A percentile compares a stretch with the other conserved stretches of the same genome.
Evolutionary conservation across 2,113 vertebrate genomes (phyloP).

Genomic region (Aegotheles bennettii): DNA sequence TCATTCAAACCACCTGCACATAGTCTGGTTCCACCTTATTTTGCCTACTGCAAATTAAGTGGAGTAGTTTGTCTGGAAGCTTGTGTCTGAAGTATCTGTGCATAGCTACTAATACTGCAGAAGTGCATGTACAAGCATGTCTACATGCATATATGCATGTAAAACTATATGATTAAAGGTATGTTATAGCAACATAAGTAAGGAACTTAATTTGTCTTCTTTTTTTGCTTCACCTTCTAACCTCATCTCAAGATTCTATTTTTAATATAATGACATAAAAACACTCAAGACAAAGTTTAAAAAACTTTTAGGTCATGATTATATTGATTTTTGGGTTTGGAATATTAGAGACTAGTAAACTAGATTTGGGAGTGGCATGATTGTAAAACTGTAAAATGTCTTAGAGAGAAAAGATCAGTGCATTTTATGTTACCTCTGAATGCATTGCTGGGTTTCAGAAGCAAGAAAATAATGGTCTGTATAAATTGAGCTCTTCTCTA

Average conservation of each 20-base stretch:
- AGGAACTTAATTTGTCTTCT: background rate
- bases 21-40: background rate
- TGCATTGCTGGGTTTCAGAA: background rate
- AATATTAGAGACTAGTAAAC: background rate
- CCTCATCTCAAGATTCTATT: background rate
- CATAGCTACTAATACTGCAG: background rate
- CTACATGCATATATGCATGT: rapidly evolving
- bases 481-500: background rate
- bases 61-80: background rate
- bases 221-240: background rate
- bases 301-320: background rate
- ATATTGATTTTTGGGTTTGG: background rate
- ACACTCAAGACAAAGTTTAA: background rate
- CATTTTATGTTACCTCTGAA: background rate
- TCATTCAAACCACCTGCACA: conserved; percentile 20
- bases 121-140: rapidly evolving
- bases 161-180: background rate
- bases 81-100: background rate
- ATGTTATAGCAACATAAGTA: background rate
- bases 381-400: background rate
- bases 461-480: background rate
- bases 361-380: background rate
- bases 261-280: background rate
- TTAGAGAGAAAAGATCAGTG: background rate
- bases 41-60: background rate